Percentiles rank a stretch among this genome's conserved stretches.
Conservation (phyloP, 1,140 invertebrate genomes). For the Drosophila kurseongensis region DNA sequence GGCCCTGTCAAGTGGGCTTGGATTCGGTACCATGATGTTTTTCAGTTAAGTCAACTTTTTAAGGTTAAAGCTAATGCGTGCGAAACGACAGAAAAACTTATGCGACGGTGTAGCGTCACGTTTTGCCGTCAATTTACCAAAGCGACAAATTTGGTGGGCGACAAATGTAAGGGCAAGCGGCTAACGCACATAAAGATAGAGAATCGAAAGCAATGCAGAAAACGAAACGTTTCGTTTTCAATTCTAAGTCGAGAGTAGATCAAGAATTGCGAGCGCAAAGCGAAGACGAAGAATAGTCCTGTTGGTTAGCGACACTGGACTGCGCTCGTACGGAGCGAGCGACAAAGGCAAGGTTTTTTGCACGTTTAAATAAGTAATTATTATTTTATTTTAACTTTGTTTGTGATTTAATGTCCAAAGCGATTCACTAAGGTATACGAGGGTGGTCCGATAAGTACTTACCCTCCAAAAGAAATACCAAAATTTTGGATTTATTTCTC, state of each 20-base stretch:
- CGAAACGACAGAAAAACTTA: background rate
- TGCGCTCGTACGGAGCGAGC: too few relatives aligned
- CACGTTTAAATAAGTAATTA: too few relatives aligned
- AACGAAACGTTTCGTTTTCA: background rate
- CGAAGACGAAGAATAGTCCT: too few relatives aligned
- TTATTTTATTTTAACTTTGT: too few relatives aligned
- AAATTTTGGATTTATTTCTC: too few relatives aligned
- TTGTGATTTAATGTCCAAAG: too few relatives aligned
- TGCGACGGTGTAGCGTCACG: background rate
- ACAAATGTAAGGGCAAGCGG: background rate
- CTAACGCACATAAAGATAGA: background rate
- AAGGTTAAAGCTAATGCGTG: background rate
- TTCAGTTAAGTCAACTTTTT: background rate
- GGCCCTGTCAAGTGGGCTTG: background rate
- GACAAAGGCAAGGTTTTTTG: too few relatives aligned
- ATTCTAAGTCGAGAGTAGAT: background rate
- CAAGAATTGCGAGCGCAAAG: background rate
- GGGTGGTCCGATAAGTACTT: too few relatives aligned
- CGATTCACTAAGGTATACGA: too few relatives aligned
- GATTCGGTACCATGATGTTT: background rate
- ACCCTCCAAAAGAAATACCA: too few relatives aligned
- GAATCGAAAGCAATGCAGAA: background rate
- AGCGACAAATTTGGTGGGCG: background rate
- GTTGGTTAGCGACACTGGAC: too few relatives aligned
- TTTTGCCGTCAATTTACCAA: background rate